These are phyloP conservation scores for Trachops cirrhosus DNA, from an alignment of 2,797 vertebrate genomes.

Conservation along the genomic window DNA sequence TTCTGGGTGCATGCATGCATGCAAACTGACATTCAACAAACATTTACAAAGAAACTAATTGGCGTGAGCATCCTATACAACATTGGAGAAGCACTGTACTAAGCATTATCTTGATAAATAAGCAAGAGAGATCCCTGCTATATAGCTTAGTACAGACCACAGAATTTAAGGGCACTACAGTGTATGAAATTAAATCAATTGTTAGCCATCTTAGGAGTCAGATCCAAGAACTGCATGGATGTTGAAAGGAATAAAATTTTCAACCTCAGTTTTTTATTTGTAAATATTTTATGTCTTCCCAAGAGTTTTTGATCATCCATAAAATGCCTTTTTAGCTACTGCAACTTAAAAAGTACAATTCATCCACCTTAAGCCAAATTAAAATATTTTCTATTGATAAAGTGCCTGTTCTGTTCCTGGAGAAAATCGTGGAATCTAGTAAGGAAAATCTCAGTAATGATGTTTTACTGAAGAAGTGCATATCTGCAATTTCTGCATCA, in stretches of 20 bases:
- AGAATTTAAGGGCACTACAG: not conserved
- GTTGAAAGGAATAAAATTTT: not conserved
- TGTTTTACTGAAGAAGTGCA: not conserved
- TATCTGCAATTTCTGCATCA: not conserved
- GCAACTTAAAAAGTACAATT: not conserved
- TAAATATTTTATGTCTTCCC: not conserved
- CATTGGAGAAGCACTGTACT: not conserved
- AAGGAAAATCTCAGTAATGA: conserved; percentile 11
- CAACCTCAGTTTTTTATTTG: not conserved
- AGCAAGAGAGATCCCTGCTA: not conserved
- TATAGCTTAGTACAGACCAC: not conserved
- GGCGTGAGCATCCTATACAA: not conserved
- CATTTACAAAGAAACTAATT: not conserved
- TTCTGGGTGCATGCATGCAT: not conserved
- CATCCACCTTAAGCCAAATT: not conserved
- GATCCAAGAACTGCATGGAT: not conserved
- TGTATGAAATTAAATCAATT: not conserved
- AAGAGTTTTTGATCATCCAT: not conserved
- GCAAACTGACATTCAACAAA: not conserved
- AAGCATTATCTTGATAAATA: not conserved
- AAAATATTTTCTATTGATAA: not conserved
- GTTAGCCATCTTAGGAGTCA: not conserved
- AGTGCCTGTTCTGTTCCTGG: not conserved
- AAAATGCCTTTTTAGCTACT: not conserved
- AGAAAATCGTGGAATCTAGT: not conserved